These are phyloP conservation scores for Phthorimaea operculella DNA, from an alignment of 1,140 invertebrate species.

Conservation along the genomic window DNA sequence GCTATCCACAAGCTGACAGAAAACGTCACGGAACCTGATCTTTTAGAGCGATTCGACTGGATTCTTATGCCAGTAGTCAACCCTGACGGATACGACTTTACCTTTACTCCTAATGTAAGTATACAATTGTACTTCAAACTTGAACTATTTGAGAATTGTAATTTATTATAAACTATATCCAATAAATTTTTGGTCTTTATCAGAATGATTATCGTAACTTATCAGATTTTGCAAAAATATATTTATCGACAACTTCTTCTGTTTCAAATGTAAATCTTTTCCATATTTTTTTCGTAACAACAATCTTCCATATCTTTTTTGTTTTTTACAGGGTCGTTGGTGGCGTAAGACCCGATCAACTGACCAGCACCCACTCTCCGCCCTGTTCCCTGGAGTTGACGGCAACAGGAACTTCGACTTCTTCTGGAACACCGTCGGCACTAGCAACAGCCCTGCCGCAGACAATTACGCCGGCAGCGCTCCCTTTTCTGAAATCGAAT, in stretches of 20 bases:
- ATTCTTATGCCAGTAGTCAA: constrained; percentile 62
- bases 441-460: constrained; percentile 72
- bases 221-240: too few relatives aligned
- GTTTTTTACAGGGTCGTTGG: constrained; percentile 39
- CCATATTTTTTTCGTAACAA: too few relatives aligned
- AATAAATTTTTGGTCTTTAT: too few relatives aligned
- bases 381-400: constrained; percentile 63
- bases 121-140: too few relatives aligned
- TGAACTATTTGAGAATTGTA: too few relatives aligned
- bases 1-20: constrained; percentile 46
- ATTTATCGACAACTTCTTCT: too few relatives aligned
- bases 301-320: too few relatives aligned
- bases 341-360: constrained; percentile 44
- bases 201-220: too few relatives aligned
- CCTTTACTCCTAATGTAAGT: constrained; percentile 19
- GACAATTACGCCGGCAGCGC: constrained; percentile 74
- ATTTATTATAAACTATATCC: too few relatives aligned
- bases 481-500: constrained; percentile 80
- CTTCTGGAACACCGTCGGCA: constrained; percentile 72
- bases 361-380: constrained; percentile 8
- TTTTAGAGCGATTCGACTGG: constrained; percentile 35
- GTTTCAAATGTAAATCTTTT: too few relatives aligned
- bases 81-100: constrained; percentile 51
- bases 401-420: constrained; percentile 70
- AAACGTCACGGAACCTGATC: constrained; percentile 36